These are phyloP conservation scores for Enteromius mattozi DNA, from an alignment of 2,797 vertebrate genomes.

Conservation along the genomic window DNA sequence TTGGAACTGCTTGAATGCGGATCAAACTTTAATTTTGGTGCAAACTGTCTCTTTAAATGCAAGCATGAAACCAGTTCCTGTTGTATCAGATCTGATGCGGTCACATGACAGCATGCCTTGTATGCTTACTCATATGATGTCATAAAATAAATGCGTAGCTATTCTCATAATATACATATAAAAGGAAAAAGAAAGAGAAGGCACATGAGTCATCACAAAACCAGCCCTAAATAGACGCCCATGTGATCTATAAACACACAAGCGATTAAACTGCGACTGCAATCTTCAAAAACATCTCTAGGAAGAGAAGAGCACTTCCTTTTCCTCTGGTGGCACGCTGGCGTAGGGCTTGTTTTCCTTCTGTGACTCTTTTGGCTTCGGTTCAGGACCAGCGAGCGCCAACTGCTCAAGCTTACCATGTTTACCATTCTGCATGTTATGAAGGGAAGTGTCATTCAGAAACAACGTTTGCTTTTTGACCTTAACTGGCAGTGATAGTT, in stretches of 20 bases:
- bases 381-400: conserved; percentile 20
- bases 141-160: not conserved
- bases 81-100: conserved; percentile 20
- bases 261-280: not conserved
- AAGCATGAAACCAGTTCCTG: conserved; percentile 38
- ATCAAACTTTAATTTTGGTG: not conserved
- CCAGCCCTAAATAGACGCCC: not conserved
- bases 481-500: not conserved
- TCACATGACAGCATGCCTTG: conserved; percentile 26
- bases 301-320: conserved; percentile 29
- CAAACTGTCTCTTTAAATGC: conserved; percentile 60
- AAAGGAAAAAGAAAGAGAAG: not conserved
- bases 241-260: conserved; percentile 12
- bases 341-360: conserved; percentile 21
- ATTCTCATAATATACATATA: not conserved
- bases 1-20: not conserved
- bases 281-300: conserved; percentile 36
- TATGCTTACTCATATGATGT: not conserved
- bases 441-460: conserved; percentile 5
- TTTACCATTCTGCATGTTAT: conserved; percentile 37
- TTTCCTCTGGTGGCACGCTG: conserved; percentile 36
- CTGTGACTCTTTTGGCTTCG: conserved; percentile 13
- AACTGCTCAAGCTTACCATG: not conserved
- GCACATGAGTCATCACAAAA: not conserved
- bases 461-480: not conserved